Evolutionary conservation across 2,113 vertebrate species (phyloP), one percentile per base, ranked within the genome.

Genomic region (Zootoca vivipara): DNA sequence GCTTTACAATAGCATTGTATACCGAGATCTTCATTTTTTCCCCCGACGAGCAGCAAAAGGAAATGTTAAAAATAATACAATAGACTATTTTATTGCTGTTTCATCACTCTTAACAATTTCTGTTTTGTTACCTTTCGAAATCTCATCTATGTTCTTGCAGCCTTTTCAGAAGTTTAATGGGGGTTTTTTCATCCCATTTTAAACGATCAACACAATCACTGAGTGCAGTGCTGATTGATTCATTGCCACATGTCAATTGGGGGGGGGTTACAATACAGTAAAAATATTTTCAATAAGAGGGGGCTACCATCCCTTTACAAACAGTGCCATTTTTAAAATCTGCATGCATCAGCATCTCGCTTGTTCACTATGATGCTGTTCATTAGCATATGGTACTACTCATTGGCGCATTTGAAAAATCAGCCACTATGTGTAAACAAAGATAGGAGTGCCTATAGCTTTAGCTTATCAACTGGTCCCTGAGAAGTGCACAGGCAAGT

Each of bases 1-100:
- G 62, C 20, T 75, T 88, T 67, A 52, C 58, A 67, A 77, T 30
- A 83, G 72, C 72, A 42, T 35, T 56, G 22, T 78, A 77, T 7
- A 24, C 10, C 62, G 22, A 67, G 24, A 33, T 75, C 77, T 83
- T 38, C 7, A 67, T 86, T 82, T 69, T 75, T 77, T 12, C 12
- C 9, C 46, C 46, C 22, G 77, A 16, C 58, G 33, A 75, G 56
- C 26, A 82, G 42, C 18, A 58, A 56, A 86, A 69, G 35, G 30
- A 69, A 75, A 89, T 67, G 35, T 89, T n/a, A 86, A 85, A 82
- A 46, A 40, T 52, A 72, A 78, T 62, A 16, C 20, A 72, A n/a
- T 35, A 13, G 22, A 5, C 2, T 33, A 24, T 46, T 73, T 81
- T 81, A 62, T 15, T 81, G 33, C 33, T 7, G 35, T 9, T 28